Evolutionary conservation across 2,113 vertebrate species (phyloP).

Genomic region (Heterocephalus glaber): DNA sequence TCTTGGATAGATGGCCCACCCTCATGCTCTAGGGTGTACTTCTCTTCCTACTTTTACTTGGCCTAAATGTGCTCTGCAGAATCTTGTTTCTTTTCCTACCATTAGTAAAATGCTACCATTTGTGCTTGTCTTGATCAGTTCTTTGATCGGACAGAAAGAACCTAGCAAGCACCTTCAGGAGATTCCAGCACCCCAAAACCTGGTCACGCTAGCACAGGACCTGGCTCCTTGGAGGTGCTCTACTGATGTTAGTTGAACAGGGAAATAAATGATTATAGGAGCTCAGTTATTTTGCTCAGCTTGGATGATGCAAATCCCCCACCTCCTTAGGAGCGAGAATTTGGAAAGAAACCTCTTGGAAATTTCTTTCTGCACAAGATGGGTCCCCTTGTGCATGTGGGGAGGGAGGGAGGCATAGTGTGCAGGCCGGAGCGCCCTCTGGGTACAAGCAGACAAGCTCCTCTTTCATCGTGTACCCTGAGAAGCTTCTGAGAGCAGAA

Average conservation of each 20-base stretch:
- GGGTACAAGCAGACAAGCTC: neutral
- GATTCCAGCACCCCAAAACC: neutral
- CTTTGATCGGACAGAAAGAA: neutral
- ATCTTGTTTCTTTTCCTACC: neutral
- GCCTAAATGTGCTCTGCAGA: neutral
- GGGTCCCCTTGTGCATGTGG: fast-evolving
- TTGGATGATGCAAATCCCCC: neutral
- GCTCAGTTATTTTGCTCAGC: neutral
- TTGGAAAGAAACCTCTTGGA: neutral
- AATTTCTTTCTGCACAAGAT: neutral
- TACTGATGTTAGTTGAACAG: neutral
- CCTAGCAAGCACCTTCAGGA: neutral
- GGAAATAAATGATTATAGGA: neutral
- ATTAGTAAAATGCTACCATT: neutral
- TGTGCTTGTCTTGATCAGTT: neutral
- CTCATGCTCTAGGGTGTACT: neutral
- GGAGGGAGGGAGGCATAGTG: fast-evolving
- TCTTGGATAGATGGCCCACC: neutral
- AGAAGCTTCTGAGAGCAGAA: neutral
- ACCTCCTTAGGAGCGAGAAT: neutral
- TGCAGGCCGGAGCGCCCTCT: no score
- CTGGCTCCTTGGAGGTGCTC: neutral
- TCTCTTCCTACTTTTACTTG: neutral
- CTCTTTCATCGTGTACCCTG: neutral
- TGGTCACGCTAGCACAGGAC: neutral